These are phyloP conservation scores for Serinus canaria DNA, from an alignment of 2,113 vertebrate species.

Conservation along the genomic window DNA sequence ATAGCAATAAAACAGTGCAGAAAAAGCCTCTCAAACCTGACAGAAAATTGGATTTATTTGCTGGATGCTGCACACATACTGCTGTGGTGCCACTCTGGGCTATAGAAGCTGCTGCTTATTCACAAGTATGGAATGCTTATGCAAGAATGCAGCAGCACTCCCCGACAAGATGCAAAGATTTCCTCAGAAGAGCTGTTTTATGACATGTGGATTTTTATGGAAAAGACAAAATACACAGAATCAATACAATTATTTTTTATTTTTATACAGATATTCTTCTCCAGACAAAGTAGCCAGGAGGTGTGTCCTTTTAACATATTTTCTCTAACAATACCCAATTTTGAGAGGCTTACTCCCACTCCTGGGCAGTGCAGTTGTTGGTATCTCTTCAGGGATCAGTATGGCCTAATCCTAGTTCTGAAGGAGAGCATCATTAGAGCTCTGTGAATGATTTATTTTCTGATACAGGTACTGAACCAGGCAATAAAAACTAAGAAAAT, in stretches of 20 bases:
- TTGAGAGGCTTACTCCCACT: neutral
- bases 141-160: neutral
- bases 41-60: neutral
- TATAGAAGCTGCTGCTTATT: neutral
- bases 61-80: neutral
- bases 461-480: neutral
- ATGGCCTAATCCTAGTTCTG: neutral
- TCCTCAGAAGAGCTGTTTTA: neutral
- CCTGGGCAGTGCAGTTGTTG: neutral
- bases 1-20: neutral
- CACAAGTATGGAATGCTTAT: neutral
- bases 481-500: neutral
- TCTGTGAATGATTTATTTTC: neutral
- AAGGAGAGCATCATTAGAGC: neutral
- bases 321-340: neutral
- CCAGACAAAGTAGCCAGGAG: neutral
- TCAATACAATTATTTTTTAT: neutral
- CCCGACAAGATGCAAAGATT: neutral
- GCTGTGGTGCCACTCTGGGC: neutral
- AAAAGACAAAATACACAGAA: neutral
- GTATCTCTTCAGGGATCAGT: neutral
- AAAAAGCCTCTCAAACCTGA: neutral
- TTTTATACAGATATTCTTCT: neutral
- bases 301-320: neutral
- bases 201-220: neutral